Evolutionary conservation across 2,113 vertebrate species (phyloP).

Genomic region (Platycercus adscitus): DNA sequence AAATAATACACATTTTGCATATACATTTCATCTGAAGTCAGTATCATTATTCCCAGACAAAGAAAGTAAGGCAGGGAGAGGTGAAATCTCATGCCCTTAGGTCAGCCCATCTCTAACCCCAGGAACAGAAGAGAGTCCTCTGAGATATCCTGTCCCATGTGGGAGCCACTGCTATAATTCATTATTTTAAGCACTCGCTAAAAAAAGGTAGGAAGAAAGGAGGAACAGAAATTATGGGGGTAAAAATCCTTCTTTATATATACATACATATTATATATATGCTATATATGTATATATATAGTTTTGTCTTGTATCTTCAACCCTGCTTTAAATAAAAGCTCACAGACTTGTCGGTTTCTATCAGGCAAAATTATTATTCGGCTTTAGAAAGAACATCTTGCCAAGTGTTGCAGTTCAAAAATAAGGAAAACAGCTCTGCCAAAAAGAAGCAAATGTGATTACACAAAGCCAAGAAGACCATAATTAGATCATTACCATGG

Average conservation of each 20-base stretch:
- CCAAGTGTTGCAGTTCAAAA: slow-evolving; percentile 80
- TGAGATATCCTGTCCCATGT: not conserved
- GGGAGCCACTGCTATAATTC: not conserved
- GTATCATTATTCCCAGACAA: not conserved
- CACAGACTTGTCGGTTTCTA: slow-evolving; percentile 55
- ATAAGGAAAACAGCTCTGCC: slow-evolving; percentile 80
- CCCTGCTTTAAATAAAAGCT: slow-evolving; percentile 68
- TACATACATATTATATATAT: slow-evolving; percentile 2
- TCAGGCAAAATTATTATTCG: slow-evolving; percentile 77
- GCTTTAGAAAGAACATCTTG: slow-evolving; percentile 77
- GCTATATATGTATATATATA: not conserved
- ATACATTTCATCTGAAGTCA: not conserved
- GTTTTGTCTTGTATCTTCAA: slow-evolving; percentile 55
- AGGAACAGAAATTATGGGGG: slow-evolving; percentile 47
- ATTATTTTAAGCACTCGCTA: not conserved
- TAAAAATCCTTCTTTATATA: slow-evolving; percentile 55
- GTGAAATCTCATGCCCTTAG: not conserved
- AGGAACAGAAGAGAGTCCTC: not conserved
- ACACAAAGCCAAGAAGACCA: slow-evolving; percentile 81
- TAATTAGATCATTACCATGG: slow-evolving; percentile 88
- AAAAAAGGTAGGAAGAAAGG: slow-evolving; percentile 8
- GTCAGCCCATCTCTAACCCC: not conserved
- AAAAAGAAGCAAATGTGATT: slow-evolving; percentile 84
- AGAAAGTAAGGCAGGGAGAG: not conserved
- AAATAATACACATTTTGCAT: not conserved